Conservation (phyloP, 2,797 vertebrate species). For the Xenopus petersii region DNA sequence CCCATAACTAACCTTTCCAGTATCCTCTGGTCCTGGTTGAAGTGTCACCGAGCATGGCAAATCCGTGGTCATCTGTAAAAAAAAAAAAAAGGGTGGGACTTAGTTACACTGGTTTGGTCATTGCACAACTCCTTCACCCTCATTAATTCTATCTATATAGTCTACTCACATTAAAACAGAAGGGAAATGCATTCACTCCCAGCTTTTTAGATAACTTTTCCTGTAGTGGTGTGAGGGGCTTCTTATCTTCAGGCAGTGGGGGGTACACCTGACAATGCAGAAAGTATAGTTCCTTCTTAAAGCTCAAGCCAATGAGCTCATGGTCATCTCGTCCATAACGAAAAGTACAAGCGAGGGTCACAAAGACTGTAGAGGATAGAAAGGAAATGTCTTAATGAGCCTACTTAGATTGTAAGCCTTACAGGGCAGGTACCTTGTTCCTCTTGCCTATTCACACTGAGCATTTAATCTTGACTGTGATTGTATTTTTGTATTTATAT, state of each 20-base stretch:
- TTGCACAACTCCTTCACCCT: not conserved
- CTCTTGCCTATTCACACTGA: not conserved
- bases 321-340: slow-evolving; percentile 85
- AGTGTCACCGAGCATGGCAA: slow-evolving; percentile 84
- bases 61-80: slow-evolving; percentile 74
- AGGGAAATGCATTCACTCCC: slow-evolving; percentile 77
- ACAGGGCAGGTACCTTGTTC: not conserved
- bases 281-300: slow-evolving; percentile 84
- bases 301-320: slow-evolving; percentile 83
- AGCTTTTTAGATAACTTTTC: slow-evolving; percentile 80
- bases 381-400: slow-evolving; percentile 20
- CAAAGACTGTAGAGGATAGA: slow-evolving; percentile 69
- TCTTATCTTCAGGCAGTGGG: slow-evolving; percentile 49
- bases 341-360: slow-evolving; percentile 82
- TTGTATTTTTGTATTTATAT: no score
- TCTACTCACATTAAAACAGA: slow-evolving; percentile 76
- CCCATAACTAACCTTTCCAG: slow-evolving; percentile 73
- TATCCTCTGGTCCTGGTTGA: slow-evolving; percentile 78
- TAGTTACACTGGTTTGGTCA: not conserved
- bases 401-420: not conserved
- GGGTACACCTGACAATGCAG: slow-evolving; percentile 77
- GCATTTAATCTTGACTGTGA: not conserved
- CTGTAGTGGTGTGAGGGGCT: slow-evolving; percentile 70
- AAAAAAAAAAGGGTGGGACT: slow-evolving; percentile 2
- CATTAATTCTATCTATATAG: not conserved